phyloP scores from a whole-genome alignment of 2,888 invertebrate species.

The Rhamnusium bicolor region DNA sequence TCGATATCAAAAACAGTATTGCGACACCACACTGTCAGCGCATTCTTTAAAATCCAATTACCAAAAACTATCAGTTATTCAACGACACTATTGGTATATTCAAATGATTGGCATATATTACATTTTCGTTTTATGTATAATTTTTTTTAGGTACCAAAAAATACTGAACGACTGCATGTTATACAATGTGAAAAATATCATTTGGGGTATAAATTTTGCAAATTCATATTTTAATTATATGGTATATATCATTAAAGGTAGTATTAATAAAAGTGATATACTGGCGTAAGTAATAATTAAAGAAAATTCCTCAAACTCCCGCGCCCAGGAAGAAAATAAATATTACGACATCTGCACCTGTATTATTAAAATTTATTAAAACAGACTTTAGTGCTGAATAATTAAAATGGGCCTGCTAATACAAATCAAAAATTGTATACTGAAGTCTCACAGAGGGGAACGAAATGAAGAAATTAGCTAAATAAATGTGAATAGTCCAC shows the following conservation, averaged over 20 bases:
- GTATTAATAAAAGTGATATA: slow-evolving; percentile 23
- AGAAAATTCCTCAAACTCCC: slow-evolving; percentile 18
- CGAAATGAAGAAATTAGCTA: slow-evolving; percentile 50
- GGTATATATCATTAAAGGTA: neutral
- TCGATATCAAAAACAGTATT: too few relatives aligned
- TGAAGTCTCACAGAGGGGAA: slow-evolving; percentile 18
- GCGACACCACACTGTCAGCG: too few relatives aligned
- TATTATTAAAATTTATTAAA: slow-evolving; percentile 34
- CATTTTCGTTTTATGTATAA: too few relatives aligned
- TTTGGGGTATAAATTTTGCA: neutral
- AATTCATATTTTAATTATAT: neutral
- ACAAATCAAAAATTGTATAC: slow-evolving; percentile 39
- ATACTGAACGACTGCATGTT: too few relatives aligned
- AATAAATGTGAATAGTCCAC: slow-evolving; percentile 47
- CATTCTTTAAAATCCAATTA: too few relatives aligned
- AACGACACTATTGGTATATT: too few relatives aligned
- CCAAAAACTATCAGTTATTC: too few relatives aligned
- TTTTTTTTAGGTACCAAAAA: too few relatives aligned
- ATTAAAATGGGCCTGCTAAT: slow-evolving; percentile 29
- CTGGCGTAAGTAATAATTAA: slow-evolving; percentile 11
- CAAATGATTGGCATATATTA: too few relatives aligned
- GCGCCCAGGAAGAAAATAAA: slow-evolving; percentile 19
- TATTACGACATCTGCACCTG: slow-evolving; percentile 36
- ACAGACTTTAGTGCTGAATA: slow-evolving; percentile 20
- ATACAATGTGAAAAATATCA: neutral